Conservation (phyloP, 53 echinoderm and acorn worm genomes). For the Actinopyga echinites region DNA sequence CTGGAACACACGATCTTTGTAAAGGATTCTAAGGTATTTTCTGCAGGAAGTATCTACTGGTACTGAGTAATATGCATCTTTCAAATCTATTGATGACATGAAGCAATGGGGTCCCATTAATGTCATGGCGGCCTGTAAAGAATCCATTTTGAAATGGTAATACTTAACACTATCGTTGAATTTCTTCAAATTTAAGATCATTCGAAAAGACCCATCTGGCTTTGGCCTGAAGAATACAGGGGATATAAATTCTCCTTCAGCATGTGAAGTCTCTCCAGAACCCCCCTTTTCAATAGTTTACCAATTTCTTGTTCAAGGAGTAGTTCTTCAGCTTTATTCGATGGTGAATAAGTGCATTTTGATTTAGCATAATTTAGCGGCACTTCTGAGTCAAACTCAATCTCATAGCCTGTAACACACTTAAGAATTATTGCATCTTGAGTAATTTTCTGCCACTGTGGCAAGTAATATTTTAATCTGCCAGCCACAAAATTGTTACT, state of each 20-base stretch:
- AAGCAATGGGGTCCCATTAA: neutral
- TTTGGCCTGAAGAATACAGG: constrained; percentile 12
- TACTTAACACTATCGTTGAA: constrained; percentile 26
- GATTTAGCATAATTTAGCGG: neutral
- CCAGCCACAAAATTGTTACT: neutral
- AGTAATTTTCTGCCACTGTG: neutral
- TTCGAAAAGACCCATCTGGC: constrained; percentile 16
- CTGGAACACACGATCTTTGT: constrained; percentile 8
- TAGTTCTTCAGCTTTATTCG: neutral
- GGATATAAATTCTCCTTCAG: constrained; percentile 10
- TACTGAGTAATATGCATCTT: too few relatives aligned
- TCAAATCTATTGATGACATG: too few relatives aligned
- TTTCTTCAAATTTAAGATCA: constrained; percentile 37
- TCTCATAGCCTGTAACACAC: neutral
- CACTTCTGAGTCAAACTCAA: neutral
- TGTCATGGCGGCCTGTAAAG: constrained; percentile 12
- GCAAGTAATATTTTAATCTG: neutral
- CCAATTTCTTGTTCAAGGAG: neutral
- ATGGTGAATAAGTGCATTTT: neutral
- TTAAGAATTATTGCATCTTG: neutral
- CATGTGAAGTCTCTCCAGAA: neutral
- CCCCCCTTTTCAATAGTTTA: neutral
- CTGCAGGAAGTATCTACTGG: neutral
- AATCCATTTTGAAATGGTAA: constrained; percentile 34
- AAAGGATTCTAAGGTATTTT: constrained; percentile 16